Evolutionary conservation across 1,140 invertebrate species (phyloP), one percentile per base, ranked within the genome.

Genomic region (Antheraea pernyi): DNA sequence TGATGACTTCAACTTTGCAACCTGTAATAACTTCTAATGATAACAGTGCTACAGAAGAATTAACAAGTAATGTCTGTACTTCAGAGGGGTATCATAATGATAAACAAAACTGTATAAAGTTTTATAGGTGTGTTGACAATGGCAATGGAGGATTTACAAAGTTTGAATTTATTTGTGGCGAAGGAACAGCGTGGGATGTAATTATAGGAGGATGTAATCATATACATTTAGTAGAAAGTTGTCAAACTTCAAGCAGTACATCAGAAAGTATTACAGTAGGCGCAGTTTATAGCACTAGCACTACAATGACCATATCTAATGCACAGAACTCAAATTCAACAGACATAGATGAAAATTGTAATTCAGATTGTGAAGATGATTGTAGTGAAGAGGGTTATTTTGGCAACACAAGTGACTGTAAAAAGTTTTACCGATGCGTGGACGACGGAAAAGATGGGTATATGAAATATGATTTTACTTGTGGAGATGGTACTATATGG

Each of bases 391-490:
- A 94, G 77, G 96, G 96, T 37, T 96, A 94, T 77, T 95, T 94
- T 80, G 94, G 94, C 7, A 86, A 96, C 88, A 93, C 93, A 36
- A 87, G 91, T n/a, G 88, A 94, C 58, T 97, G 96, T 81, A 93
- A 93, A 62, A 95, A 95, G 78, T 96, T 96, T 78, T 96, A 96
- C 76, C 93, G 95, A 66, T 96, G 96, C 81, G 96, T 97, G 0
- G 89, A 94, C 69, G 93, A 94, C 74, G 95, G 94, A 36, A 94
- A 95, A 69, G 93, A 94, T 36, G 88, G 85, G 19, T 94, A 85
- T 68, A 93, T 78, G 6, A 94, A 93, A 79, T 95, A 94, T 83
- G 94, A 94, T 77, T 95, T 94, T 82, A 82, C 79, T 58, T 95
- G 94, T 83, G 94, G 92, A 8, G 91, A 93, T 72, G 94, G 94